Evolutionary conservation across 2,113 vertebrate genomes (phyloP), one percentile per base, ranked within the genome.

Genomic region (Salvelinus namaycush): DNA sequence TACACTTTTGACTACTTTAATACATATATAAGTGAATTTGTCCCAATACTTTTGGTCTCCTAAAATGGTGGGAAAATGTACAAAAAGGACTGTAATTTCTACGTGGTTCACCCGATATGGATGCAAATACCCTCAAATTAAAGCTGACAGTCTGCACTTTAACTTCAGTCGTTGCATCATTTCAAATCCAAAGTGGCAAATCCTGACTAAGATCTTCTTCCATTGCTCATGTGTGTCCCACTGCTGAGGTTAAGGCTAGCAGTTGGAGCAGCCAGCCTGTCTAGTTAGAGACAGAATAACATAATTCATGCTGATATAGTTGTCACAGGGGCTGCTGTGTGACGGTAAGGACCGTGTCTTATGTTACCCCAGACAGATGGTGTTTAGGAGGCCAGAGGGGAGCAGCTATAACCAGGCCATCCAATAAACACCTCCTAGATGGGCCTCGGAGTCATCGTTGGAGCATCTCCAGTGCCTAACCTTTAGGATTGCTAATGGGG

Each of bases 361-460:
- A 68, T 73, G 70, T 80, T 81, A 66, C 76, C 31, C 60, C 69
- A 51, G 29, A 68, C 54, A 51, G 29, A 68, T 48, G 5, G 49
- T 18, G 26, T 4, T 16, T 18, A 20, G 24, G 22, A 18, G 24
- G 13, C 51, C n/a, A 44, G 54, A 76, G 29, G 74, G 18, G 59
- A 65, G 31, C 3, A 60, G 74, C 14, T 11, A 48, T 51, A 73
- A 26, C 62, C 54, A 64, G 71, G 39, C 3, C 73, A 76, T 79
- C 73, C 81, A 84, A 75, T 74, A 73, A 78, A 79, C 75, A 75
- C 59, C 68, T 79, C 62, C 27, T 64, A 60, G 48, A 66, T 68
- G 62, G 16, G 20, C 44, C 62, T 73, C 60, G 64, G 73, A 66
- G 77, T 27, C 51, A 62, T 73, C 76, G 64, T 77, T 70, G 76